Base-by-base conservation (phyloP, 1,140 invertebrate genomes). In the Elymnias hypermnestra region DNA sequence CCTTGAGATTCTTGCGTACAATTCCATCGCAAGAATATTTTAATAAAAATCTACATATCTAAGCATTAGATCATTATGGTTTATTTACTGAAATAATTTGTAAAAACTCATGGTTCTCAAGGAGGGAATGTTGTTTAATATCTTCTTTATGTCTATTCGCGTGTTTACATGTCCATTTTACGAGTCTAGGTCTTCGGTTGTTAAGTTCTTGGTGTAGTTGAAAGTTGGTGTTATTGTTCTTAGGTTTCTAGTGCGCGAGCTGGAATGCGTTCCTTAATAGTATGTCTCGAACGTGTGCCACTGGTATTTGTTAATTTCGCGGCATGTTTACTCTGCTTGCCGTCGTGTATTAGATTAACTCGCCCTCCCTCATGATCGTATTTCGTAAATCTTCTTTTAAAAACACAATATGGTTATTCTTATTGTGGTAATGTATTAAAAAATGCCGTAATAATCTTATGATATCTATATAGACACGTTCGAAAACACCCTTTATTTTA, bases 251-350 rank as follows among this genome's bases (percentile, higher is more conserved):
- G 36, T 50, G 42, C 47, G 25, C 40, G 31, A 50, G 33, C 18
- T 35, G 40, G 31, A 43, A 50, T 50, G 28, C 33, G 39, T 50
- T 50, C 39, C 40, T 50, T 50, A 50, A 50, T 41, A 41, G 31
- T 43, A 33, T 43, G 47, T 49, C 48, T 51, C 37, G 46, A 40
- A 53, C 45, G 49, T 57, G 46, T 50, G 47, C 21, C 39, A 43
- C 43, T 52, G 57, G 53, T 59, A 59, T 65, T 61, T 63, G 62
- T 71, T 71, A 71, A 71, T 71, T 68, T 63, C 55, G 47, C 55
- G 50, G 42, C 35, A 51, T 65, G 54, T 67, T 71, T 68, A 53
- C 64, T 54, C 50, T 63, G 53, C 56, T 58, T 58, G 28, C 28
- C 44, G 53, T 46, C 29, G 57, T 58, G 40, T 65, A 67, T 65